phyloP scores from a whole-genome alignment of 2,888 invertebrate species.

The Neria commutata region DNA sequence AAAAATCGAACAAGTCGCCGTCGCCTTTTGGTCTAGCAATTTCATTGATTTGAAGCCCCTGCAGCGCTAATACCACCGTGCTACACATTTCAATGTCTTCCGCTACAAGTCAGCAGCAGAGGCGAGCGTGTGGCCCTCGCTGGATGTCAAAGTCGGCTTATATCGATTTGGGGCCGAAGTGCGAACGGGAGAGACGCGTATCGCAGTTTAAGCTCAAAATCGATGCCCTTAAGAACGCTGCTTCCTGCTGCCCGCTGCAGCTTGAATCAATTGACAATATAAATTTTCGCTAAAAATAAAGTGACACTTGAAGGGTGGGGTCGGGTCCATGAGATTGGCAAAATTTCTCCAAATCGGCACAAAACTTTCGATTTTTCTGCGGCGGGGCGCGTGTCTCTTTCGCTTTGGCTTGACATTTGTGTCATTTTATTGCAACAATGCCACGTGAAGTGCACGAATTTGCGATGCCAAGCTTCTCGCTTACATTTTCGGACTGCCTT shows the following conservation, averaged over 20 bases:
- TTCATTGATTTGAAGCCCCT: too few relatives aligned
- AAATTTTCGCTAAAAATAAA: too few relatives aligned
- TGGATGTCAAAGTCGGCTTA: slow-evolving; percentile 43
- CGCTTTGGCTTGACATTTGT: slow-evolving; percentile 17
- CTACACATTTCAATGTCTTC: neutral
- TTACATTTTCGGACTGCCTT: neutral
- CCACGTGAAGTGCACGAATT: neutral
- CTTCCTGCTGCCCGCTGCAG: too few relatives aligned
- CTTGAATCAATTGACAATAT: neutral
- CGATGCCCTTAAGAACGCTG: too few relatives aligned
- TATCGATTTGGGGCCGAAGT: slow-evolving; percentile 36
- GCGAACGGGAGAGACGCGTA: too few relatives aligned
- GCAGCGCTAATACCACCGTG: too few relatives aligned
- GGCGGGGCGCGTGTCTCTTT: neutral
- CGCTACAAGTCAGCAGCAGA: neutral
- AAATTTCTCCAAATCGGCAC: slow-evolving; percentile 39
- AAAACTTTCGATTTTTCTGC: slow-evolving; percentile 42
- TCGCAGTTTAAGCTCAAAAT: too few relatives aligned
- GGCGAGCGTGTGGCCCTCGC: neutral
- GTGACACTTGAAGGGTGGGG: too few relatives aligned
- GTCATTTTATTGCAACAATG: slow-evolving; percentile 5
- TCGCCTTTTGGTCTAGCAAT: too few relatives aligned
- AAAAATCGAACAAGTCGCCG: too few relatives aligned
- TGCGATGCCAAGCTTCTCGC: too few relatives aligned
- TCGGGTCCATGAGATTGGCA: slow-evolving; percentile 33